phyloP scores from a whole-genome alignment of 1,140 invertebrate genomes.

The Aphaenogaster floridana region DNA sequence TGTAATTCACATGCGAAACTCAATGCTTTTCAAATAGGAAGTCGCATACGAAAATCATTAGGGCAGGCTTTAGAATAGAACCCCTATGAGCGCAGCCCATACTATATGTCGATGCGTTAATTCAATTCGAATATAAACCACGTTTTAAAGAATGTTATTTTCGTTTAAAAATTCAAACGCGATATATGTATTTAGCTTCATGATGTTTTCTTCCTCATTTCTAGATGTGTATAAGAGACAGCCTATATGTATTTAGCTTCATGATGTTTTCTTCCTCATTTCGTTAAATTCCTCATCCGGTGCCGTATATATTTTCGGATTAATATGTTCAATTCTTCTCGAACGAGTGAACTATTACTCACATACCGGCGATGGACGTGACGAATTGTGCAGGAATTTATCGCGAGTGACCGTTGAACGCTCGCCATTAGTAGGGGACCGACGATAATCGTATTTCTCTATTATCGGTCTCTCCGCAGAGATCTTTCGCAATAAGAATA shows the following conservation, averaged over 20 bases:
- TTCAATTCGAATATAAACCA: background rate
- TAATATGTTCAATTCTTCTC: background rate
- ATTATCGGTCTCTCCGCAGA: background rate
- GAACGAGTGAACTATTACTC: background rate
- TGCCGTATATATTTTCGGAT: background rate
- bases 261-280: background rate
- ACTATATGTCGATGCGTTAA: background rate
- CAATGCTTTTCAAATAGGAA: too few species aligned
- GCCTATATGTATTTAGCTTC: background rate
- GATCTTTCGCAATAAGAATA: background rate
- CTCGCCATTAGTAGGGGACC: background rate
- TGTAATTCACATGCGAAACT: too few species aligned
- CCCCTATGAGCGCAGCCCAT: too few species aligned
- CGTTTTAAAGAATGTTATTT: background rate
- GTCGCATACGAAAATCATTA: too few species aligned
- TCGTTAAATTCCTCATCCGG: background rate
- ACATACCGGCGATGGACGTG: background rate
- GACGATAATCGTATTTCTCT: slow-evolving; percentile 36
- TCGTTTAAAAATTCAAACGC: background rate
- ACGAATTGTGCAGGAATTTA: background rate
- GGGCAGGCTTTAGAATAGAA: too few species aligned
- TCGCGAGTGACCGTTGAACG: background rate
- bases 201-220: background rate
- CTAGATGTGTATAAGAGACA: too few species aligned
- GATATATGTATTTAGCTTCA: background rate